Evolutionary conservation across 1,140 invertebrate species (phyloP), one percentile per base, ranked within the genome.

Genomic region (Carposina sasakii): DNA sequence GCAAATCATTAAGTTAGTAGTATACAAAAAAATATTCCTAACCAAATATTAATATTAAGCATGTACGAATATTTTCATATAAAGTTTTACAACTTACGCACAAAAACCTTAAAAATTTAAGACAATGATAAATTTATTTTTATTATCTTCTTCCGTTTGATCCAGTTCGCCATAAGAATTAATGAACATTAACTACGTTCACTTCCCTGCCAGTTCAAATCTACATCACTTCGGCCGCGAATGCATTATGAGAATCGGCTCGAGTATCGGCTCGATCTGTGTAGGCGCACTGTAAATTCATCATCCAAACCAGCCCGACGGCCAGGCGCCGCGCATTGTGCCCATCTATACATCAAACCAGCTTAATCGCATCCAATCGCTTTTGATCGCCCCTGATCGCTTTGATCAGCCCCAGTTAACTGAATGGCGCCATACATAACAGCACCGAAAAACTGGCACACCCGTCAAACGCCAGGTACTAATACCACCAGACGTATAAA

Each of bases 401-500:
- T 34, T 20, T 22, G n/a, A 41, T 44, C 59, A 61, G 68, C 66
- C 61, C 66, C 31, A 33, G 31, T n/a, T n/a, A n/a, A n/a, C n/a
- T n/a, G n/a, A n/a, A n/a, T 4, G 31, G 8, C 31, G 9, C 4
- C 31, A 33, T 33, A 33, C n/a, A 33, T 33, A 15, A 8, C 31
- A 10, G 28, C 17, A 41, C n/a, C 48, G 22, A 64, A 64, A 67
- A 64, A 64, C 48, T 47, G 28, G 30, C 48, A 47, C 46, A 36
- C 54, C 54, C 51, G 24, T 55, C 48, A 67, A 70, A 74, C 53
- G 58, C 63, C 70, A 69, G 69, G 71, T 67, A 70, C 44, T 67
- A 67, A 71, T 60, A 54, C 59, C 50, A 60, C 51, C 66, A 69
- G 67, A 68, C 70, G 33, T 67, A 79, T 79, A 79, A 79, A 79